These are phyloP conservation scores for Hypena proboscidalis DNA, from an alignment of 2,888 invertebrate genomes.

Conservation along the genomic window DNA sequence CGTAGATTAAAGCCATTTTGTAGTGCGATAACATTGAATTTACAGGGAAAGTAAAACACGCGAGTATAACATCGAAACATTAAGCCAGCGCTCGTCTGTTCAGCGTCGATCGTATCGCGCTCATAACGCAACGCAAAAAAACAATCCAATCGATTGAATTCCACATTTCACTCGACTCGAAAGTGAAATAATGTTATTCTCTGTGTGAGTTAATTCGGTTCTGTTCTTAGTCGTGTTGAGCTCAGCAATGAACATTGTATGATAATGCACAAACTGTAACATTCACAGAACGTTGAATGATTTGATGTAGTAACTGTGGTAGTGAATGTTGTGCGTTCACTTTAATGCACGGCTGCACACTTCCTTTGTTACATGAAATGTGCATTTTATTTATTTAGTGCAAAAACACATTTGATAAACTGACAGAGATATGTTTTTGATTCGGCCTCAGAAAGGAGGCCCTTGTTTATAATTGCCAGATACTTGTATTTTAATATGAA, in stretches of 20 bases:
- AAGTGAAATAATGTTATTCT: slow-evolving; percentile 10
- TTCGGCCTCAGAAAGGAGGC: too few relatives aligned
- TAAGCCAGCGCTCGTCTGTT: too few relatives aligned
- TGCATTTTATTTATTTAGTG: too few relatives aligned
- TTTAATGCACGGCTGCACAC: background rate
- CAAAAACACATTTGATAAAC: too few relatives aligned
- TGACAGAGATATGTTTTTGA: too few relatives aligned
- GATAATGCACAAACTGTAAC: slow-evolving; percentile 6
- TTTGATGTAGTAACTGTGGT: background rate
- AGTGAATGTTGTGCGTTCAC: background rate
- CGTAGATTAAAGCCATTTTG: too few relatives aligned
- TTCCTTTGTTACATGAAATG: background rate
- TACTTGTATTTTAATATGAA: too few relatives aligned
- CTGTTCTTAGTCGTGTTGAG: slow-evolving; percentile 3
- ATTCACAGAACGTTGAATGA: background rate
- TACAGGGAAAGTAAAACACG: too few relatives aligned
- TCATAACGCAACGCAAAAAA: background rate
- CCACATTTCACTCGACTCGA: slow-evolving; percentile 5
- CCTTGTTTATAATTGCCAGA: too few relatives aligned
- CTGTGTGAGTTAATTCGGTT: slow-evolving; percentile 8
- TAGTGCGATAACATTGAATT: too few relatives aligned
- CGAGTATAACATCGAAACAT: too few relatives aligned
- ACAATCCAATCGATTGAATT: slow-evolving; percentile 8
- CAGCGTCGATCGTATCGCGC: too few relatives aligned
- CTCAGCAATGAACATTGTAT: slow-evolving; percentile 3